Evolutionary conservation across 2,113 vertebrate species (phyloP).

Genomic region (Vanacampus margaritifer): DNA sequence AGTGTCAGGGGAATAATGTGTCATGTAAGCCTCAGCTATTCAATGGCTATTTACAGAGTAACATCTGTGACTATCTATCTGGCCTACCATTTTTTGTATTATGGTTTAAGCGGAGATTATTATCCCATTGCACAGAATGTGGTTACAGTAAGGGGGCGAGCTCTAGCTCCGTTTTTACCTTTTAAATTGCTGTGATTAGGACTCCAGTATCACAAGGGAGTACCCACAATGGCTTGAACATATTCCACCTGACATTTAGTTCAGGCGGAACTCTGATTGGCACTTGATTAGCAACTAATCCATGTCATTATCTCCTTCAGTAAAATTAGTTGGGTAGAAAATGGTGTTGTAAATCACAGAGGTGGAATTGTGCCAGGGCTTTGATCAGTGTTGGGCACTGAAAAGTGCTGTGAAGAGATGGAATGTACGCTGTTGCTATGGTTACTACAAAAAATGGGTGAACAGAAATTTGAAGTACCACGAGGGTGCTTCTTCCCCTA

Average conservation of each 20-base stretch:
- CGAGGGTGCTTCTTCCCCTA: neutral
- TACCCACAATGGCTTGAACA: conserved; percentile 48
- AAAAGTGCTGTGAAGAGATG: conserved; percentile 44
- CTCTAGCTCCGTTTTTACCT: conserved; percentile 46
- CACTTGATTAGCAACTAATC: conserved; percentile 95
- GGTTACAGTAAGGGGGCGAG: conserved; percentile 43
- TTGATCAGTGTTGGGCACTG: conserved; percentile 47
- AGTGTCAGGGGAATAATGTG: conserved; percentile 33
- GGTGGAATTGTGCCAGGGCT: conserved; percentile 60
- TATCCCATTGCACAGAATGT: conserved; percentile 68
- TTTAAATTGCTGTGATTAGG: conserved; percentile 59
- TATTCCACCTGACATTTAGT: conserved; percentile 84
- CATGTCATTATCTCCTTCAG: conserved; percentile 89
- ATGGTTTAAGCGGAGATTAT: conserved; percentile 73
- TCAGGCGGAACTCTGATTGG: conserved; percentile 87
- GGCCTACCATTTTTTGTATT: conserved; percentile 72
- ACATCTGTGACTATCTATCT: conserved; percentile 69
- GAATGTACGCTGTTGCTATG: conserved; percentile 57
- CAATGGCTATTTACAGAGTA: conserved; percentile 49
- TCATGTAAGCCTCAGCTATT: conserved; percentile 51
- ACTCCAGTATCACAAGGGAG: conserved; percentile 48
- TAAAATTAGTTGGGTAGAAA: conserved; percentile 91
- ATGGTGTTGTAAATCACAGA: conserved; percentile 84
- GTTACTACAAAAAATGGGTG: conserved; percentile 48
- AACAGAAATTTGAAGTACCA: conserved; percentile 27